Percentiles rank a stretch among this genome's conserved stretches.
phyloP scores from a whole-genome alignment of 1,140 invertebrate species.

The Orchestia grillus region DNA sequence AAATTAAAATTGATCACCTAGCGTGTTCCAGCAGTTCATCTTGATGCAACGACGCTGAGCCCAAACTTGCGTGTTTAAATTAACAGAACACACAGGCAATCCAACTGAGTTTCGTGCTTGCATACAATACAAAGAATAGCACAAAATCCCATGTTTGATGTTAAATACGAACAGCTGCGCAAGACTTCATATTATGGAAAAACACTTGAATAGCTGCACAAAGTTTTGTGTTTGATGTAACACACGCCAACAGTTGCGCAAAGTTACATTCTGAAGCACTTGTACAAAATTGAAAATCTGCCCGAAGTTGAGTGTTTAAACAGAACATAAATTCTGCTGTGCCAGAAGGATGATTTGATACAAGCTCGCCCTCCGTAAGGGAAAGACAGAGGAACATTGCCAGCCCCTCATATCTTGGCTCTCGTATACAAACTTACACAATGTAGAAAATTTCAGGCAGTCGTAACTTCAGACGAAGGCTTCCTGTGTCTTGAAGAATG shows the following conservation, averaged over 20 bases:
- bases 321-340: too few relatives aligned
- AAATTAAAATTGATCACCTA: neutral
- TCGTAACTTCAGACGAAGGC: neutral
- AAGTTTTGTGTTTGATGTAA: too few relatives aligned
- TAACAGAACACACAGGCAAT: neutral
- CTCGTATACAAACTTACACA: neutral
- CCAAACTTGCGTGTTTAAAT: neutral
- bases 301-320: neutral
- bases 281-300: too few relatives aligned
- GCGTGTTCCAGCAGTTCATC: neutral
- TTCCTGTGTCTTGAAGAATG: neutral
- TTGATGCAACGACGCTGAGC: neutral
- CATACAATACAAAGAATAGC: too few relatives aligned
- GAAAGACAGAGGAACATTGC: neutral
- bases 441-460: neutral
- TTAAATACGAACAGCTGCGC: too few relatives aligned
- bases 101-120: too few relatives aligned
- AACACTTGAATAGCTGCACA: too few relatives aligned
- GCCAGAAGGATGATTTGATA: too few relatives aligned
- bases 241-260: too few relatives aligned
- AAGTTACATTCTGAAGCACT: too few relatives aligned
- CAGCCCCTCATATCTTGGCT: neutral
- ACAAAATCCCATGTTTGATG: too few relatives aligned
- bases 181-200: too few relatives aligned
- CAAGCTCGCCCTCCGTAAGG: neutral